phyloP scores from a whole-genome alignment of 2,888 invertebrate genomes.

The Phanerotoma sp. region DNA sequence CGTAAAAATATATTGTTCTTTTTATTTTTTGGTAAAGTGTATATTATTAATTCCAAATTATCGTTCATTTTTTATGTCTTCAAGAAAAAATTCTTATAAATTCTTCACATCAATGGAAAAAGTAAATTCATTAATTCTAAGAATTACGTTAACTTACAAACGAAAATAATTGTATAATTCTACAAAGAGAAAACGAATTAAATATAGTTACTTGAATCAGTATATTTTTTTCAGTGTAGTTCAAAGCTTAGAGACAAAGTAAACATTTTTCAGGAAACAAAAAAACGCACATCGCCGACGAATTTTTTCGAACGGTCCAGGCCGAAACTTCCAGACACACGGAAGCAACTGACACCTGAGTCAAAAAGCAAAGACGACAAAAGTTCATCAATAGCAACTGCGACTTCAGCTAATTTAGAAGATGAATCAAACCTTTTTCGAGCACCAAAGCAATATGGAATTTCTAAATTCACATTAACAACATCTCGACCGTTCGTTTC shows the following conservation, averaged over 20 bases:
- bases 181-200: too few species aligned
- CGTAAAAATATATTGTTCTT: slow-evolving; percentile 3
- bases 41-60: neutral
- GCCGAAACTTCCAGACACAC: slow-evolving; percentile 51
- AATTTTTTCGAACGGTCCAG: slow-evolving; percentile 47
- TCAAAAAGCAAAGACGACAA: slow-evolving; percentile 39
- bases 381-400: neutral
- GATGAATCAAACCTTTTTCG: neutral
- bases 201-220: too few species aligned
- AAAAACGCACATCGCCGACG: slow-evolving; percentile 40
- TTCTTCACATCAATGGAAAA: too few species aligned
- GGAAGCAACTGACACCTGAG: slow-evolving; percentile 48
- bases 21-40: too few species aligned
- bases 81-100: too few species aligned
- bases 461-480: neutral
- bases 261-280: slow-evolving; percentile 50
- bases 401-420: neutral
- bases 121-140: too few species aligned
- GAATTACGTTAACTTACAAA: too few species aligned
- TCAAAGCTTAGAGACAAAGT: slow-evolving; percentile 30
- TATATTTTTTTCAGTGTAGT: too few species aligned
- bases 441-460: neutral
- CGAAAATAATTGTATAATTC: too few species aligned
- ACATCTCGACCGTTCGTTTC: slow-evolving; percentile 11
- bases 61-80: neutral